Evolutionary conservation across 1,140 invertebrate genomes (phyloP), one percentile per base, ranked within the genome.

Genomic region (Plectrocnemia conspersa): DNA sequence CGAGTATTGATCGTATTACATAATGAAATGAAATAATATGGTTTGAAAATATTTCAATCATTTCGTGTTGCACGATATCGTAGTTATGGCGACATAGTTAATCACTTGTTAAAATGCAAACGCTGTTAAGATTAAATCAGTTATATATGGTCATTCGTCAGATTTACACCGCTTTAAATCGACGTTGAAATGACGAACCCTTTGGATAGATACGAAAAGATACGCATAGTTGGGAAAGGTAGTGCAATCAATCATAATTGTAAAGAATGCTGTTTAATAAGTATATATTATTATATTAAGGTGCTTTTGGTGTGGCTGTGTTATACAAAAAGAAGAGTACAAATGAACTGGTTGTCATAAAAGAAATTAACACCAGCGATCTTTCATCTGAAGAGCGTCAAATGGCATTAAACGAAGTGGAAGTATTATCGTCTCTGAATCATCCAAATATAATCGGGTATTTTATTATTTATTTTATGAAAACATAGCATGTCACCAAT

Each of bases 351-450:
- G 83, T 89, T 1, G 85, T 89, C 4, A 77, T 89, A 3, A 89
- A 89, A 65, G 84, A 89, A 66, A 86, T 89, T 19, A 85, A 86
- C 67, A 78, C 88, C 71, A 76, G 78, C 62, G 84, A 88, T 60
- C 64, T 89, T n/a, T 81, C 78, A 25, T 78, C 79, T 2, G 64
- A 75, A 1, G 85, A 89, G 64, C 66, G 84, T 45, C 79, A 85
- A 65, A 68, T 86, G 66, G 82, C 86, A n/a, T 74, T 89, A 42
- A 88, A 89, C 69, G 87, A 89, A 71, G 84, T 85, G 33, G 75
- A 79, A 63, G 81, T 89, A 1, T 75, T 89, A 35, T 82, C 84
- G 2, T 77, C 82, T 62, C 65, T 89, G 15, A 78, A 85, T 60
- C 87, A 89, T 69, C 83, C 84, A 3, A 85, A 88, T 65, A 88